These are phyloP conservation scores for Bos javanicus DNA, from an alignment of 2,113 vertebrate species.

Conservation along the genomic window DNA sequence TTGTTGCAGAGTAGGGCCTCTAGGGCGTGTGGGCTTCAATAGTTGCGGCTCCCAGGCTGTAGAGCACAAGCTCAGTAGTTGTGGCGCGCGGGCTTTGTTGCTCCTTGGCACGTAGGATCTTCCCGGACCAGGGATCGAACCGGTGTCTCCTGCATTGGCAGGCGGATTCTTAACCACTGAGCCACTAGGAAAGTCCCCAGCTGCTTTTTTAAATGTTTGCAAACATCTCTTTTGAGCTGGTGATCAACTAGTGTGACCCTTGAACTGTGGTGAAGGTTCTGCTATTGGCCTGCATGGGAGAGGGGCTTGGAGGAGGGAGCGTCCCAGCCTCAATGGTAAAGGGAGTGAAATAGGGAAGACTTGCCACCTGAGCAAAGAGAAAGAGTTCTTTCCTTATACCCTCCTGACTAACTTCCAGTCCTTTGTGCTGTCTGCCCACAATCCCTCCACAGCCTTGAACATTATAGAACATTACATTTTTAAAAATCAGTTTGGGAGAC, in stretches of 20 bases:
- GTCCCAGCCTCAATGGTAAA: background rate
- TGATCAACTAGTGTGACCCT: background rate
- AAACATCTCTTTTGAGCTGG: background rate
- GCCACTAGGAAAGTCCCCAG: background rate
- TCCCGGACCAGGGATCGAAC: background rate
- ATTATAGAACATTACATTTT: background rate
- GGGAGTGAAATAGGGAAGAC: background rate
- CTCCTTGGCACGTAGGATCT: background rate
- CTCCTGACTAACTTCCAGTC: background rate
- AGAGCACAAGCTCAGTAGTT: background rate
- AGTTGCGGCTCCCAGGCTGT: background rate
- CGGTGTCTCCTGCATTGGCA: background rate
- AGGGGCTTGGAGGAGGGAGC: background rate
- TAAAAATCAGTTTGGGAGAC: background rate
- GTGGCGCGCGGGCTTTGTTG: background rate
- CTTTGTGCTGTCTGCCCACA: background rate
- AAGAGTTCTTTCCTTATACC: background rate
- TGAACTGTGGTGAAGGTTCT: background rate
- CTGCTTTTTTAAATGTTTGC: background rate
- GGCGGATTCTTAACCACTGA: background rate
- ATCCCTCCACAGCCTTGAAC: background rate
- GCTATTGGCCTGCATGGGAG: background rate
- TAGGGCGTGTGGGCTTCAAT: background rate
- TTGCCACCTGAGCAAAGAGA: background rate
- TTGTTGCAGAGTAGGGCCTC: background rate